Base-by-base conservation (phyloP, 2,888 invertebrate species). In the Pherbina coryleti region DNA sequence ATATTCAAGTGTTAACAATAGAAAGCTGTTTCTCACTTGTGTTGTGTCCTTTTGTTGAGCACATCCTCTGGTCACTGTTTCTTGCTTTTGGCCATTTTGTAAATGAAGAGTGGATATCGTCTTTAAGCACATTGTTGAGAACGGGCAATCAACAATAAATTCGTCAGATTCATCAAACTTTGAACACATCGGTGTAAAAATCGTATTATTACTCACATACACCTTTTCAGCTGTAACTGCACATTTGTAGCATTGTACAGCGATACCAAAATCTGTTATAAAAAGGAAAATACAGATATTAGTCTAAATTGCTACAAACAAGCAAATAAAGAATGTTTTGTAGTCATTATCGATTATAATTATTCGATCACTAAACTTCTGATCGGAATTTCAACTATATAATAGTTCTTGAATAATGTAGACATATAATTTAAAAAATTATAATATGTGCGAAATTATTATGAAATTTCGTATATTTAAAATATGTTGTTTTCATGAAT, bases 101-200 rank as follows among this genome's bases (percentile, higher is more conserved):
- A 95, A 91, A 80, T 93, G 91, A 22, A 93, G 91, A 82, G 92
- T 91, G 80, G 93, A 93, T 70, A 93, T 93, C 85, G 93, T 93
- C 88, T 96, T 96, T 91, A 94, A 92, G 86, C 96, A 97, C 91
- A 95, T 93, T 1, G 96, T 96, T 0, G 96, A 96, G 86, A 92
- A 93, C 0, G 94, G 94, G 86, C 96, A 97, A 80, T 94, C 93
- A 5, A 94, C 92, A 79, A 94, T 92, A 88, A 92, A 97, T 82
- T 91, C 91, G 7, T 92, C 90, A 2, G 94, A 93, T 82, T 93
- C 92, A 87, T 96, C 94, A 87, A 96, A 96, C 85, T 94, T 92
- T 8, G 93, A 91, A 87, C 96, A 97, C 57, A 95, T 90, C 73
- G 92, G 91, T 81, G 92, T 93, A 80, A 92, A 92, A 85, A 93